Evolutionary conservation across 1,140 invertebrate genomes (phyloP).

Genomic region (Lepidurus arcticus): DNA sequence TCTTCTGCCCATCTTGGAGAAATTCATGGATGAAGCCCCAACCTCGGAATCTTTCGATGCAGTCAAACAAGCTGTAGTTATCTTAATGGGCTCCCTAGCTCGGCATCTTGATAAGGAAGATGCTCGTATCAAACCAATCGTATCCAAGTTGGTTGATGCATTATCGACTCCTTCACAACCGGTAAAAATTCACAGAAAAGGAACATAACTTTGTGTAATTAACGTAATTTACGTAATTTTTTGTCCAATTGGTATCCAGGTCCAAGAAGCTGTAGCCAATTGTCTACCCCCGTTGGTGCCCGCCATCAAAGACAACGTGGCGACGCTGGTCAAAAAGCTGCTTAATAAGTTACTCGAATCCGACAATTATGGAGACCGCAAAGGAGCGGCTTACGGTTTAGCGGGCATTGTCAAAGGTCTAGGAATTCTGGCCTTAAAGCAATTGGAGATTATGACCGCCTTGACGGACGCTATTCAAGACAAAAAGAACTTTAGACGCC

Average conservation of each 20-base stretch:
- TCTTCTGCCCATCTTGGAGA: conserved; percentile 80
- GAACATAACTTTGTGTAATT: neutral
- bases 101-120: conserved; percentile 89
- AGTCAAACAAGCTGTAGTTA: conserved; percentile 89
- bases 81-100: conserved; percentile 93
- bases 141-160: conserved; percentile 80
- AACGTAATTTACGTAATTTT: neutral
- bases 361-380: conserved; percentile 93
- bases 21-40: conserved; percentile 82
- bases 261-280: conserved; percentile 96
- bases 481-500: conserved; percentile 87
- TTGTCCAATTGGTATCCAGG: conserved; percentile 49
- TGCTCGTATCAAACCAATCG: conserved; percentile 80
- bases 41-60: conserved; percentile 86
- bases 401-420: conserved; percentile 90
- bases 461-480: conserved; percentile 91
- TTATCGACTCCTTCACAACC: conserved; percentile 93
- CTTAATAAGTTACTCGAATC: conserved; percentile 83
- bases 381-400: conserved; percentile 82
- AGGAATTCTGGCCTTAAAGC: conserved; percentile 90
- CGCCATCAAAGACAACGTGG: conserved; percentile 82
- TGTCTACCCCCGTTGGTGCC: conserved; percentile 90
- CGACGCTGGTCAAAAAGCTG: conserved; percentile 78
- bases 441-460: conserved; percentile 91
- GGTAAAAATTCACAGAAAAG: conserved; percentile 47